Base-by-base conservation (phyloP, 2,113 vertebrate genomes). In the Probosciger aterrimus region DNA sequence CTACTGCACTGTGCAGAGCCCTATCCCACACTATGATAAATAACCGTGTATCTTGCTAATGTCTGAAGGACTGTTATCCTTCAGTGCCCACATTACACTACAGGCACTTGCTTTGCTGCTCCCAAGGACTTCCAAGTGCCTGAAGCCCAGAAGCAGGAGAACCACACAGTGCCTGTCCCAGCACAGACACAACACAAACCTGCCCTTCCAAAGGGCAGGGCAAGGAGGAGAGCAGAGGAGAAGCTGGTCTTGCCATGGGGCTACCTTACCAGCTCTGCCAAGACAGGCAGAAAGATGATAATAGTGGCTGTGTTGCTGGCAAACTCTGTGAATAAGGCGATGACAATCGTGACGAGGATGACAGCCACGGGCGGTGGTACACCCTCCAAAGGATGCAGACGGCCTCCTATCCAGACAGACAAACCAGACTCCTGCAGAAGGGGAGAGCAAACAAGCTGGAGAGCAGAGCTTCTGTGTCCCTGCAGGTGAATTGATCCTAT, bases 241-340 rank as follows among this genome's bases (percentile, higher is more conserved):
- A 2, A 71, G 79, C 50, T 37, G 64, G 1, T 18, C 65, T 46
- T 71, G 59, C 59, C 65, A 25, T 10, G 52, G 41, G 37, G 52
- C 82, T 49, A 37, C 60, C 98, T 99, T 96, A 99, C 99, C 99
- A 99, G 98, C 96, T 99, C 99, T 30, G 99, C 98, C 83, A 99
- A 97, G 83, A 99, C 97, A 0, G 99, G 99, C 71, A 99, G 97
- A 65, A 99, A 99, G 97, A 99, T 99, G 95, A 99, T 99, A 76
- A 99, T 99, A 2, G 99, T 99, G 97, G 99, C 99, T 0, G 99
- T 99, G 98, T 99, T 99, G 97, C 99, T 99, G 97, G 99, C 99
- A 16, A 99, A 99, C 97, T 99, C 99, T 0, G 99, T 99, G 98
- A 99, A 99, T 91, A 98, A 98, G 90, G 99, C 98, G 1, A 99